phyloP scores from a whole-genome alignment of 2,797 vertebrate species.

The Argyrosomus regius region DNA sequence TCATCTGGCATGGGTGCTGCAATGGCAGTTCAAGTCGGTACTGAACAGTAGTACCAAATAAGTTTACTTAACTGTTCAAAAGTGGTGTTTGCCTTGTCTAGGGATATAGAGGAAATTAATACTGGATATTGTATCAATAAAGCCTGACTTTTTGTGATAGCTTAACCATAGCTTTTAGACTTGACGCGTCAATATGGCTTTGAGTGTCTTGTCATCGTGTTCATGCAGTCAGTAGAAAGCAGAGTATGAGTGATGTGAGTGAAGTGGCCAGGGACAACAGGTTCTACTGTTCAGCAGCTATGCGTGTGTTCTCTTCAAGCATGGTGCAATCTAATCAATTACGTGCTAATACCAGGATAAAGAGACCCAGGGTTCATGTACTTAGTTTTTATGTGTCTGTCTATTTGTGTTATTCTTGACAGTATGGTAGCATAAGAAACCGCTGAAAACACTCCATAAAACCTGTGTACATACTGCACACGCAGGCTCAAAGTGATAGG shows the following conservation, averaged over 20 bases:
- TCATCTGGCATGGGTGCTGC: conserved; percentile 23
- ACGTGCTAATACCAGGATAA: conserved; percentile 32
- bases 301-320: conserved; percentile 39
- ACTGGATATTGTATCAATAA: neutral
- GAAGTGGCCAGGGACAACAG: conserved; percentile 31
- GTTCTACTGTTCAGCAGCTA: conserved; percentile 36
- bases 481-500: neutral
- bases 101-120: neutral
- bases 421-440: neutral
- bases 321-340: conserved; percentile 50
- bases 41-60: conserved; percentile 10
- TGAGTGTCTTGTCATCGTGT: conserved; percentile 42
- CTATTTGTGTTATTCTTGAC: neutral
- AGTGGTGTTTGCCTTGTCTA: neutral
- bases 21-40: conserved; percentile 5
- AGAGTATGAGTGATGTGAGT: conserved; percentile 35
- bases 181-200: neutral
- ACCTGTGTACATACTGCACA: neutral
- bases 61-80: conserved; percentile 11
- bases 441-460: neutral
- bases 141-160: neutral
- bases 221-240: conserved; percentile 26
- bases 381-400: neutral
- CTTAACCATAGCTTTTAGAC: conserved; percentile 5
- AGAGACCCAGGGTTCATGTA: conserved; percentile 3